Conservation (phyloP, 2,113 vertebrate species). For the Alosa alosa region DNA sequence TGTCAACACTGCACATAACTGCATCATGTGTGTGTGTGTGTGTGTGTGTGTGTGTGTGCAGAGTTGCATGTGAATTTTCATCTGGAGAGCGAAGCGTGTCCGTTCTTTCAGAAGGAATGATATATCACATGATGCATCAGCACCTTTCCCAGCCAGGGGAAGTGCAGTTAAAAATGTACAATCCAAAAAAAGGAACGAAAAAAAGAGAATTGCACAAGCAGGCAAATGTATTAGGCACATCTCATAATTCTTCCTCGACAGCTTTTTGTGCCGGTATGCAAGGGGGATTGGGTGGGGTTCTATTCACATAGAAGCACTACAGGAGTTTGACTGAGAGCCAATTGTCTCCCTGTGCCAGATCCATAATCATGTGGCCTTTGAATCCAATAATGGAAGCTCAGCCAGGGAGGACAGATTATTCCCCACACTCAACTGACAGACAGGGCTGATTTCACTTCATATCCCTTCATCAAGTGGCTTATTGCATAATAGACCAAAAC, state of each 20-base stretch:
- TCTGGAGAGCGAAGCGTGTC: background rate
- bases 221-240: constrained; percentile 26
- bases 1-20: background rate
- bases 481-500: constrained; percentile 9
- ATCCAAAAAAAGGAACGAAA: background rate
- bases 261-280: constrained; percentile 31
- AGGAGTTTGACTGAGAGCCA: constrained; percentile 31
- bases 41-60: constrained; percentile 28
- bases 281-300: background rate
- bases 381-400: constrained; percentile 24
- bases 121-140: constrained; percentile 1
- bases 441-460: background rate
- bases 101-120: background rate
- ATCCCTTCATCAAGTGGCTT: constrained; percentile 17
- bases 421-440: constrained; percentile 24
- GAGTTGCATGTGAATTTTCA: background rate
- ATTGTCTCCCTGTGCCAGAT: constrained; percentile 28
- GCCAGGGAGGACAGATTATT: constrained; percentile 7
- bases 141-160: constrained; percentile 19
- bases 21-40: background rate
- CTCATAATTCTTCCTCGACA: constrained; percentile 37
- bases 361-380: constrained; percentile 32
- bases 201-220: constrained; percentile 20
- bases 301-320: constrained; percentile 17
- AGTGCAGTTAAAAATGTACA: constrained; percentile 14